Percentiles rank a stretch among this genome's conserved stretches.
Conservation (phyloP, 2,888 invertebrate genomes). For the Lepidochrysops patricia region DNA sequence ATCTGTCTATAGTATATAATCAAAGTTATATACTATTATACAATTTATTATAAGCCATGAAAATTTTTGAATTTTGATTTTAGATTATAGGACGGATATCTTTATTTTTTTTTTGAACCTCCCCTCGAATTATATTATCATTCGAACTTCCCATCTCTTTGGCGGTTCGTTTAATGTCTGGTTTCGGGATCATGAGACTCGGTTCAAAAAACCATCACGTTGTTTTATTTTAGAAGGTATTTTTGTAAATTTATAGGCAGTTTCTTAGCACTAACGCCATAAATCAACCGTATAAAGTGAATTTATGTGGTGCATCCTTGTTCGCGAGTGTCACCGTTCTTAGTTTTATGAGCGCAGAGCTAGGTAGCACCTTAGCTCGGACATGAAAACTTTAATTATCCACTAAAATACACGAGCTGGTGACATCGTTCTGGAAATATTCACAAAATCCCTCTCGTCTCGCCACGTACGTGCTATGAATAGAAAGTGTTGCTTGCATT, state of each 20-base stretch:
- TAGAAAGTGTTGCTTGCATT: not conserved
- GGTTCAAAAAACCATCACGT: too few species aligned
- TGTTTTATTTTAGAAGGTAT: not conserved
- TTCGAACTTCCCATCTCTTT: too few species aligned
- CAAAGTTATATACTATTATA: too few species aligned
- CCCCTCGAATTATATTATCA: too few species aligned
- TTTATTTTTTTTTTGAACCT: too few species aligned
- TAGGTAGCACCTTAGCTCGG: not conserved
- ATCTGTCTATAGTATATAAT: too few species aligned
- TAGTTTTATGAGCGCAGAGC: not conserved
- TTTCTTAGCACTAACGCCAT: not conserved
- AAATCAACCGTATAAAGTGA: slow-evolving; percentile 8
- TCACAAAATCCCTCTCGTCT: not conserved
- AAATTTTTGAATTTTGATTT: too few species aligned
- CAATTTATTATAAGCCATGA: too few species aligned
- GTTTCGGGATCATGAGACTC: too few species aligned
- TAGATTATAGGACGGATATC: too few species aligned
- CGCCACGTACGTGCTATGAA: not conserved
- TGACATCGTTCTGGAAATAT: slow-evolving; percentile 27
- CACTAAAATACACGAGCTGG: slow-evolving; percentile 31
- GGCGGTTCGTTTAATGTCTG: too few species aligned
- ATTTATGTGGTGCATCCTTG: slow-evolving; percentile 7
- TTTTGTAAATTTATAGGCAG: not conserved
- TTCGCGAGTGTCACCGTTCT: slow-evolving; percentile 9
- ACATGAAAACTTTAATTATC: slow-evolving; percentile 30